Base-by-base conservation (phyloP, 2,888 invertebrate species). In the Ecliptopera silaceata region DNA sequence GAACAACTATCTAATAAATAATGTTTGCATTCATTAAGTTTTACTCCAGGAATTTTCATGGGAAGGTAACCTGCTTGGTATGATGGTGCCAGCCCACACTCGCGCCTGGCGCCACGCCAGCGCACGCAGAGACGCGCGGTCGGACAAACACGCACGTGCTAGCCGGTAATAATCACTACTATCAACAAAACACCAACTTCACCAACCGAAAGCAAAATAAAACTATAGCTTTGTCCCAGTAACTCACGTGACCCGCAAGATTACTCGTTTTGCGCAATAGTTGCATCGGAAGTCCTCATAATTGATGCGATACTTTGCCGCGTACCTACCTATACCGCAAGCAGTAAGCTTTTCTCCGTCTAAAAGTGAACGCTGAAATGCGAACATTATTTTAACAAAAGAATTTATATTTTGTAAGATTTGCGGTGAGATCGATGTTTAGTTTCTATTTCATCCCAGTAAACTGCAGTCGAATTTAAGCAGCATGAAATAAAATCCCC, bases 401-500 rank as follows among this genome's bases (percentile, higher is more conserved):
- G 26, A 51, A 42, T 51, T 36, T 34, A 55, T 48, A 29, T 42
- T n/a, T 42, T 43, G 22, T 42, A 20, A 34, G 51, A 15, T 32
- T 18, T 48, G 29, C 38, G 22, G 12, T 44, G 20, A 10, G 32
- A 44, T 57, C 22, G 42, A 52, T 52, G 39, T 26, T 43, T 31
- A 12, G 20, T 15, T 44, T 20, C 48, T 34, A 29, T 54, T 54
- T 50, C 55, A 43, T 61, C 65, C 64, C 56, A 56, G 57, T 64
- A 61, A 49, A 50, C 43, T 52, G 60, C 49, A 59, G 49, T 59
- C 44, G 57, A 72, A 74, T 70, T 69, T 69, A 54, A 61, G 54
- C 53, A 64, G 62, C 68, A 74, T 71, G 77, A 72, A 75, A 79
- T 77, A 76, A 78, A 80, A 80, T 72, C 58, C 59, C 56, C 68